Percentiles rank a stretch among this genome's conserved stretches.
These are phyloP conservation scores for Galaxias olidus DNA, from an alignment of 2,797 vertebrate genomes.

Conservation along the genomic window DNA sequence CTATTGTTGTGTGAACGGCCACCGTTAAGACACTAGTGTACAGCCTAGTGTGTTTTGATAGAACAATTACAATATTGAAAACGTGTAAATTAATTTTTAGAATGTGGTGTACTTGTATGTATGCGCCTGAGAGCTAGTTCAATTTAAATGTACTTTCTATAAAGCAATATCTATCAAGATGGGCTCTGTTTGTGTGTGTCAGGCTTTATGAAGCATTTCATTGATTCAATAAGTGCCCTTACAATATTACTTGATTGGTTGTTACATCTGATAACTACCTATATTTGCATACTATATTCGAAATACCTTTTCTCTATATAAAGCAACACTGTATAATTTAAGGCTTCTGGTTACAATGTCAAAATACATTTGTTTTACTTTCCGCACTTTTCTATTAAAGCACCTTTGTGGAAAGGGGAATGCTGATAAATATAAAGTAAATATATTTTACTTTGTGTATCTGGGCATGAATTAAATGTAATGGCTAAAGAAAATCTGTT, in stretches of 20 bases:
- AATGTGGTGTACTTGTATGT: conserved; percentile 46
- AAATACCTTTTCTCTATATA: conserved; percentile 29
- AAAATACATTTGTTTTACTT: conserved; percentile 26
- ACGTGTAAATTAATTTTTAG: conserved; percentile 42
- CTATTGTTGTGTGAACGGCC: conserved; percentile 37
- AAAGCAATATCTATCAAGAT: conserved; percentile 38
- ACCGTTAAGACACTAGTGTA: conserved; percentile 72
- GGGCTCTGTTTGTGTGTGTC: conserved; percentile 45
- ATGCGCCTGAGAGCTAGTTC: conserved; percentile 40
- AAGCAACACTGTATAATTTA: conserved; percentile 58
- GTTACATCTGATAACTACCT: conserved; percentile 36
- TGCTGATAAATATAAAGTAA: conserved; percentile 36
- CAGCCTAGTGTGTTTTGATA: conserved; percentile 60
- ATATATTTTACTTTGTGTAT: conserved; percentile 4
- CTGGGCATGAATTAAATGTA: not conserved
- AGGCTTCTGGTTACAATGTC: conserved; percentile 39
- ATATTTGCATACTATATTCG: conserved; percentile 59
- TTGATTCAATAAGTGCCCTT: conserved; percentile 62
- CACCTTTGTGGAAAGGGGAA: conserved; percentile 51
- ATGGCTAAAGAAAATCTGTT: too few species aligned
- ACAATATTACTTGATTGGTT: conserved; percentile 36
- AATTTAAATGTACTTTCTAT: conserved; percentile 47
- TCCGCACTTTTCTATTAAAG: conserved; percentile 11
- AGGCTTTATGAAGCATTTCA: conserved; percentile 35
- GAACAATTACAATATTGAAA: conserved; percentile 55